phyloP scores from a whole-genome alignment of 2,888 invertebrate species.

The Asteroscopus sphinx region DNA sequence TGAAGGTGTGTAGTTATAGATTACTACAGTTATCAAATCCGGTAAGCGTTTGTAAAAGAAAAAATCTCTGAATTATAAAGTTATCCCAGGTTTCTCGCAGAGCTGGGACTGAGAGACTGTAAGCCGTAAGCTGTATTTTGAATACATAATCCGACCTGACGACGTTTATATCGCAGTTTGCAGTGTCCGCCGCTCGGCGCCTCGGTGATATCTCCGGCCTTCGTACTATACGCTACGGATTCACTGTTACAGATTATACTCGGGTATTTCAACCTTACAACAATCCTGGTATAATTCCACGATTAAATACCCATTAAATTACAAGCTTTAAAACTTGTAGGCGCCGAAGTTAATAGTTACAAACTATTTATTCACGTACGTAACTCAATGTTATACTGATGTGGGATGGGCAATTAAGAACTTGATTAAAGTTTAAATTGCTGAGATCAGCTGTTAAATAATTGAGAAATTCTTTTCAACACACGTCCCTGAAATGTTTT shows the following conservation, averaged over 20 bases:
- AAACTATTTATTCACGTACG: constrained; percentile 51
- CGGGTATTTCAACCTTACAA: constrained; percentile 28
- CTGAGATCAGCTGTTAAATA: constrained; percentile 46
- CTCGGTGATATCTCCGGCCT: background rate
- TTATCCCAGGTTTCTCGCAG: constrained; percentile 46
- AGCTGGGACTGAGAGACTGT: no score
- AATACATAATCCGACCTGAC: constrained; percentile 49
- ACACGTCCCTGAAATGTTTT: constrained; percentile 9
- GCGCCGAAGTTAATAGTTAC: constrained; percentile 40
- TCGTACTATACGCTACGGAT: constrained; percentile 6
- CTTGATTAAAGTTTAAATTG: constrained; percentile 56
- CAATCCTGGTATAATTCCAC: constrained; percentile 38
- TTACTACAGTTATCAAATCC: constrained; percentile 12
- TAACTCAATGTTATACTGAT: constrained; percentile 42
- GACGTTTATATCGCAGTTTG: constrained; percentile 52
- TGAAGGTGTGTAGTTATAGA: background rate
- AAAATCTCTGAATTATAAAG: constrained; percentile 31
- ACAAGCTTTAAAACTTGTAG: constrained; percentile 32
- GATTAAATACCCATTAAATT: constrained; percentile 39
- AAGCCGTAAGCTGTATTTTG: constrained; percentile 48
- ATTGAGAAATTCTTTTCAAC: constrained; percentile 31
- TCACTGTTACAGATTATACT: constrained; percentile 38
- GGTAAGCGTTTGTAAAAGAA: constrained; percentile 26
- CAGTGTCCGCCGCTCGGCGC: constrained; percentile 29
- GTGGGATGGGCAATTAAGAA: constrained; percentile 51